A percentile compares a stretch with the other conserved stretches of the same genome.
phyloP scores from a whole-genome alignment of 1,140 invertebrate species.

The Meloidogyne chitwoodi region DNA sequence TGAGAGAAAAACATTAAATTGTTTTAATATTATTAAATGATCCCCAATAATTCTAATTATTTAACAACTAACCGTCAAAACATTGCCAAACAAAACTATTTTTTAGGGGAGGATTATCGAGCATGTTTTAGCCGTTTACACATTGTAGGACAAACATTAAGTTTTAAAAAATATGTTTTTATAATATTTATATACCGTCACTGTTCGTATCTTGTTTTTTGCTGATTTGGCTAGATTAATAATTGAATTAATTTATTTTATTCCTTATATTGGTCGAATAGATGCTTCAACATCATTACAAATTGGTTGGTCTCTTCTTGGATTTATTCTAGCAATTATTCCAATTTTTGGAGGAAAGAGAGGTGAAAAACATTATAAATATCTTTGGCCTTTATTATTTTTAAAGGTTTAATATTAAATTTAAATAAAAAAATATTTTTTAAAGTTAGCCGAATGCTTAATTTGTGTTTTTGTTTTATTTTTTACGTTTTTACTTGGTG shows the following conservation, averaged over 20 bases:
- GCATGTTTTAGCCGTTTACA: constrained; percentile 8
- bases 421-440: neutral
- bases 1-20: too few species aligned
- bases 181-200: neutral
- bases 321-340: neutral
- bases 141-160: neutral
- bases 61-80: neutral
- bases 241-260: constrained; percentile 7
- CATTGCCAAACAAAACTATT: neutral
- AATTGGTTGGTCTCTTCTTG: constrained; percentile 15
- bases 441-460: neutral
- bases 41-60: neutral
- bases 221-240: constrained; percentile 1
- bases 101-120: constrained; percentile 16
- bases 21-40: neutral
- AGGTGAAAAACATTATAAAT: neutral
- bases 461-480: constrained; percentile 5
- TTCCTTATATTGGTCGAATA: constrained; percentile 9
- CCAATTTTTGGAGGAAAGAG: neutral
- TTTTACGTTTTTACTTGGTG: constrained; percentile 3
- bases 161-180: neutral
- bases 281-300: constrained; percentile 8
- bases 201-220: neutral
- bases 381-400: constrained; percentile 11
- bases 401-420: constrained; percentile 15